phyloP scores from a whole-genome alignment of 2,888 invertebrate genomes.

The Pollenia amentaria region DNA sequence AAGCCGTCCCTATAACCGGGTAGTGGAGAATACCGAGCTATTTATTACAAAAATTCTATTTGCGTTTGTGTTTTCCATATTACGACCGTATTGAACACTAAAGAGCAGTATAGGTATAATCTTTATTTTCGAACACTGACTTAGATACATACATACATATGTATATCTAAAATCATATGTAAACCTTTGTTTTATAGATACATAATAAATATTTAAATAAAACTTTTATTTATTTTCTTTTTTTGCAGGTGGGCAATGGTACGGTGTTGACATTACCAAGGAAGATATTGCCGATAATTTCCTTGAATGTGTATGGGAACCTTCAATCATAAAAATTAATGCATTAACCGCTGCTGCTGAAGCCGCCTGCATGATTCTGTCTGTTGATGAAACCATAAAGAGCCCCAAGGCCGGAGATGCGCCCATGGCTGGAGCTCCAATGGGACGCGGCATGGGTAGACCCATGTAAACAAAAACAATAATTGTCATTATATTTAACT shows the following conservation, averaged over 20 bases:
- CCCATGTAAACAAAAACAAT: conserved; percentile 86
- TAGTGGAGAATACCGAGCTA: no score
- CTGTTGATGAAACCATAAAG: conserved; percentile 99
- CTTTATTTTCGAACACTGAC: neutral
- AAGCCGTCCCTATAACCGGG: no score
- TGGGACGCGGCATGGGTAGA: conserved; percentile 90
- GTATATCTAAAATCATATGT: no score
- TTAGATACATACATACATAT: neutral
- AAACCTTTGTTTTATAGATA: no score
- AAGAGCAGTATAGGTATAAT: no score
- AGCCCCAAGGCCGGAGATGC: conserved; percentile 88
- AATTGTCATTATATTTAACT: conserved; percentile 64
- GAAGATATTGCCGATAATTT: conserved; percentile 98
- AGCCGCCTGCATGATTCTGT: conserved; percentile 97
- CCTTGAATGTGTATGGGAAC: conserved; percentile 98
- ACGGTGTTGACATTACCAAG: conserved; percentile 96
- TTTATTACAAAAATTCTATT: no score
- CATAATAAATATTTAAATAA: neutral
- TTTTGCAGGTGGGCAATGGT: conserved; percentile 92
- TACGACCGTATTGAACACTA: no score
- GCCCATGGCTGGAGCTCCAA: conserved; percentile 85
- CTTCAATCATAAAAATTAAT: conserved; percentile 97
- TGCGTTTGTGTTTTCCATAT: no score
- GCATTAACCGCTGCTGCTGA: conserved; percentile 98
- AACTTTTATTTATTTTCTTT: neutral